These are phyloP conservation scores for Anoplophora glabripennis DNA, from an alignment of 1,140 invertebrate genomes.

Conservation along the genomic window DNA sequence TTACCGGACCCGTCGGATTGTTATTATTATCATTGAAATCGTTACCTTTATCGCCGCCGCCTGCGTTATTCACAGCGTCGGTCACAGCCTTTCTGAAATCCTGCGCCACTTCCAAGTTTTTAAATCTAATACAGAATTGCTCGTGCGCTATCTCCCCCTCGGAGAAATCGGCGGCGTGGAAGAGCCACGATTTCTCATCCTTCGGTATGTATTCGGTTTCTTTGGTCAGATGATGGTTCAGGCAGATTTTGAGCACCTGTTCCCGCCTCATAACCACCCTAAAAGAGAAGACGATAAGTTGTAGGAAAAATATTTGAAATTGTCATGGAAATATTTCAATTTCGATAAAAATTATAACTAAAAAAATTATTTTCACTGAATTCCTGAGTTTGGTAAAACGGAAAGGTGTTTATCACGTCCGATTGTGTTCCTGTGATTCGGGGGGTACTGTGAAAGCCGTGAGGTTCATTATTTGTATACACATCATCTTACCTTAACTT, in stretches of 20 bases:
- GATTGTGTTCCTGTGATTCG: too few relatives aligned
- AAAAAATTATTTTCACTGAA: too few relatives aligned
- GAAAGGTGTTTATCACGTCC: too few relatives aligned
- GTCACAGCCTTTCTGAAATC: slow-evolving; percentile 72
- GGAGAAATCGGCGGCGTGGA: slow-evolving; percentile 81
- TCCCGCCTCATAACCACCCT: slow-evolving; percentile 83
- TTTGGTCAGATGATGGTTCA: slow-evolving; percentile 71
- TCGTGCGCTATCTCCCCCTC: slow-evolving; percentile 72
- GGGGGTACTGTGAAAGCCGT: too few relatives aligned
- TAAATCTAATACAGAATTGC: slow-evolving; percentile 79
- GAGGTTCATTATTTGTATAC: too few relatives aligned
- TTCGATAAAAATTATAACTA: too few relatives aligned
- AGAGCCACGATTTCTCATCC: slow-evolving; percentile 79
- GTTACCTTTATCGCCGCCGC: slow-evolving; percentile 13
- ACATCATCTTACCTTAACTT: slow-evolving; percentile 67
- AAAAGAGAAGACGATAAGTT: too few relatives aligned
- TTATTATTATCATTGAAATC: slow-evolving; percentile 3
- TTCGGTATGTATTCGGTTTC: slow-evolving; percentile 67
- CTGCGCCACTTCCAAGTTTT: slow-evolving; percentile 69
- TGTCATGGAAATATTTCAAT: too few relatives aligned
- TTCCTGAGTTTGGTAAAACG: too few relatives aligned
- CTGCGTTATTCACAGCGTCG: slow-evolving; percentile 48
- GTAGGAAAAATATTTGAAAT: too few relatives aligned
- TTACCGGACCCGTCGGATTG: background rate
- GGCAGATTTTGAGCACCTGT: slow-evolving; percentile 78